phyloP scores from a whole-genome alignment of 1,140 invertebrate species.

The Cyclina sinensis region DNA sequence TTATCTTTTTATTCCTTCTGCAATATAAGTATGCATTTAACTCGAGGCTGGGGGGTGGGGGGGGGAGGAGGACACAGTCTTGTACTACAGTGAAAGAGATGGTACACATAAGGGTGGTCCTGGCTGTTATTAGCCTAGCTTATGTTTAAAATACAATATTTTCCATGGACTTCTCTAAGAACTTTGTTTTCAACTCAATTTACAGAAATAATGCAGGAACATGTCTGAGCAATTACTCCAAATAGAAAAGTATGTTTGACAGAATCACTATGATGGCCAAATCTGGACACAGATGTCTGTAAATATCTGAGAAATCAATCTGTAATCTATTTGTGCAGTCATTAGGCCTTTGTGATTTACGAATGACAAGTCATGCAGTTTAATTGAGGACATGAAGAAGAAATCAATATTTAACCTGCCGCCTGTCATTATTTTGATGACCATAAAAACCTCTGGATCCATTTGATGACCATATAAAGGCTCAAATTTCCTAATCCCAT shows the following conservation, averaged over 20 bases:
- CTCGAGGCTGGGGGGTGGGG: too few species aligned
- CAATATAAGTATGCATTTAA: too few species aligned
- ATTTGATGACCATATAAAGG: conserved; percentile 13
- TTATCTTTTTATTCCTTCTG: too few species aligned
- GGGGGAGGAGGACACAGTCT: too few species aligned
- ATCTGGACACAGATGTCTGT: not conserved
- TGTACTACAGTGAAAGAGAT: too few species aligned
- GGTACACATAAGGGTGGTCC: too few species aligned
- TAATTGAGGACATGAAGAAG: conserved; percentile 21
- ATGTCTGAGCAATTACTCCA: not conserved
- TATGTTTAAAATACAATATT: too few species aligned
- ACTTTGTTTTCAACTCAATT: too few species aligned
- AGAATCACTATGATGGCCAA: not conserved
- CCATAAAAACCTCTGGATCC: conserved; percentile 10
- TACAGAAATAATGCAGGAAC: not conserved
- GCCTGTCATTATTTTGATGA: not conserved
- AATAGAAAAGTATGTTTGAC: not conserved
- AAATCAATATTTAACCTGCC: conserved; percentile 18
- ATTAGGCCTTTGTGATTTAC: not conserved
- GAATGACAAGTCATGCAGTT: conserved; percentile 37
- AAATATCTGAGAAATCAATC: conserved; percentile 48
- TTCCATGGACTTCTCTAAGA: too few species aligned
- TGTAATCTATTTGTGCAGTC: conserved; percentile 23
- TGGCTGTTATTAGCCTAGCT: too few species aligned
- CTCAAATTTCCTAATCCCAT: not conserved